Conservation (phyloP, 2,797 vertebrate species). For the Selene dorsalis region DNA sequence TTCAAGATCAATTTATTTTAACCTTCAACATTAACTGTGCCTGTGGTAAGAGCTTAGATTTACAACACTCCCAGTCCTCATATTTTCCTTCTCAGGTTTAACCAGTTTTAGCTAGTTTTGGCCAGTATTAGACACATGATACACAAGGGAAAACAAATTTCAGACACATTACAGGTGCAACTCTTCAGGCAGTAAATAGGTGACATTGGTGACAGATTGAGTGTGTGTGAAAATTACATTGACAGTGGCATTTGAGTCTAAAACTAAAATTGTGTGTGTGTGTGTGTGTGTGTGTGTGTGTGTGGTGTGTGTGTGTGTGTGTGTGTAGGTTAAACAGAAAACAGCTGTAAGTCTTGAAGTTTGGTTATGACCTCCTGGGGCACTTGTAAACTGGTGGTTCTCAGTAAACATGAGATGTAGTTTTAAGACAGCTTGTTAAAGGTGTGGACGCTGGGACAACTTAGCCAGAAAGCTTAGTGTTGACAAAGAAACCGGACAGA, state of each 20-base stretch:
- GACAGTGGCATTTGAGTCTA: background rate
- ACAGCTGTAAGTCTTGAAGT: background rate
- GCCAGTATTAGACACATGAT: constrained; percentile 2
- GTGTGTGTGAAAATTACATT: background rate
- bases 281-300: background rate
- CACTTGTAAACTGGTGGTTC: constrained; percentile 2
- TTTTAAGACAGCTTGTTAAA: constrained; percentile 56
- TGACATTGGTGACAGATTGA: background rate
- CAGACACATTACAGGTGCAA: background rate
- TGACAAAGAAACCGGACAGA: constrained; percentile 13
- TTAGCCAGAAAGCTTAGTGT: background rate
- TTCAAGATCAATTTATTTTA: background rate
- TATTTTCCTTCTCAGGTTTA: background rate
- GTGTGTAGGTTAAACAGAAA: background rate
- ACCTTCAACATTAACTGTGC: background rate
- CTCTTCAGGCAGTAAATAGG: background rate
- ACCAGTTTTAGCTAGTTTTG: background rate
- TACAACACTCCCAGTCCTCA: background rate
- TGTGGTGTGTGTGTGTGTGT: background rate
- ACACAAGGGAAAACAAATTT: background rate
- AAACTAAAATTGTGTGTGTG: background rate
- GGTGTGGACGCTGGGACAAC: constrained; percentile 43
- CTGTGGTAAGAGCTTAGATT: background rate
- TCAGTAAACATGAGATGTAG: constrained; percentile 38
- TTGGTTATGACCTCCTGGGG: constrained; percentile 3